Base-by-base conservation (phyloP, 2,797 vertebrate genomes). In the Thunnus albacares region DNA sequence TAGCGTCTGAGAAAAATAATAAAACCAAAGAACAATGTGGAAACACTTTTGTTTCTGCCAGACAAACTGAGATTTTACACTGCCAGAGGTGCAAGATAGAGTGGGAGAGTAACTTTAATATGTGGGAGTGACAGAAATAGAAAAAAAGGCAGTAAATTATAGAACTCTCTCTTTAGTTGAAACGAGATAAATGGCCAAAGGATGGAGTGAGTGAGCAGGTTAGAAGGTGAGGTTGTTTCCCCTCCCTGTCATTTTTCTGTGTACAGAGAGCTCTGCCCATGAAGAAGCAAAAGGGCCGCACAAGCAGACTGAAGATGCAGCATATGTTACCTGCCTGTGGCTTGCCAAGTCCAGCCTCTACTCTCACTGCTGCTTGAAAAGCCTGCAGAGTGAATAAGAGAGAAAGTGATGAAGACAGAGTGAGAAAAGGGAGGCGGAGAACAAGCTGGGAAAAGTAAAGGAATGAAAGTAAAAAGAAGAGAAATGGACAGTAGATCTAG, bases 241-340 rank as follows among this genome's bases (percentile, higher is more conserved):
- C 14, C 24, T 82, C 41, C 66, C 17, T 35, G 58, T 5, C 65
- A 45, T 67, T 59, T 61, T 17, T 38, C 30, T 57, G 55, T 35
- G 17, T 63, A 63, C 20, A 63, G 49, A 13, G 12, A 64, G 57
- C 68, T 24, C 26, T 79, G 71, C 49, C 59, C 53, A 12, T 2
- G 3, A 81, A 52, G 66, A 73, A 30, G 30, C 60, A 20, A 56
- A 71, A 77, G 52, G 49, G 55, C 41, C 1, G 38, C 78, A 66
- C 52, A 35, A 57, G 72, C 38, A 63, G 58, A 70, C 58, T 67
- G 70, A 79, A 81, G 63, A 53, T 52, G 64, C 53, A 57, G 60
- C 81, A 81, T 84, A 71, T 82, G 83, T 66, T 76, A 88, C 84
- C 84, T 91, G 77, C 86, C 84, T 80, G 69, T 41, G 35, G 22